A percentile compares a stretch with the other conserved stretches of the same genome.
These are phyloP conservation scores for Drosophila ercepeae DNA, from an alignment of 1,140 invertebrate genomes.

Conservation along the genomic window DNA sequence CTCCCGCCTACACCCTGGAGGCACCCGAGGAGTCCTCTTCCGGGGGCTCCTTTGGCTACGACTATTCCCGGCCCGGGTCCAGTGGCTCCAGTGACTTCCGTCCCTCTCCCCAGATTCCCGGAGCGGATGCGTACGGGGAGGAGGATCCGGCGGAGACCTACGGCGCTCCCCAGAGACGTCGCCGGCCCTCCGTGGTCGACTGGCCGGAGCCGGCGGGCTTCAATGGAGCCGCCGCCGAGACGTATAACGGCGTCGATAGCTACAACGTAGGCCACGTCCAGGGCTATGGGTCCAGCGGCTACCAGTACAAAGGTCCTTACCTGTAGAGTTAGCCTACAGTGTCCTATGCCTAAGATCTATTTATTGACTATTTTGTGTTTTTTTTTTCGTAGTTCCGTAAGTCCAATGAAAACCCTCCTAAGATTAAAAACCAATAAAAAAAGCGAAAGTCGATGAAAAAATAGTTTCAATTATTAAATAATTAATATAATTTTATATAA, in stretches of 20 bases:
- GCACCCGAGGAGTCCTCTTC: constrained; percentile 51
- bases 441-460: background rate
- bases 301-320: constrained; percentile 62
- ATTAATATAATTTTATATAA: background rate
- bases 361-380: constrained; percentile 49
- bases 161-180: constrained; percentile 37
- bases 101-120: constrained; percentile 49
- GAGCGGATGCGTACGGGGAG: constrained; percentile 43
- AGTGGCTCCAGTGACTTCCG: constrained; percentile 35
- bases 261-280: constrained; percentile 69
- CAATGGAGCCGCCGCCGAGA: constrained; percentile 38
- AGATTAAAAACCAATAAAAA: constrained; percentile 2
- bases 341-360: constrained; percentile 31
- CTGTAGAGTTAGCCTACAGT: constrained; percentile 25
- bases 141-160: constrained; percentile 46
- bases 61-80: constrained; percentile 10
- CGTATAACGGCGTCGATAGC: constrained; percentile 63
- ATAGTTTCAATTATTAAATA: background rate
- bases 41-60: constrained; percentile 36
- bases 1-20: constrained; percentile 57
- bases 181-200: constrained; percentile 25
- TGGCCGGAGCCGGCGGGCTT: constrained; percentile 38
- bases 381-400: constrained; percentile 31
- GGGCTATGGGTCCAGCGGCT: constrained; percentile 46
- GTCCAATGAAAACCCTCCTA: constrained; percentile 20